Conservation (phyloP, 1,140 invertebrate genomes). For the Solenopsis invicta region DNA sequence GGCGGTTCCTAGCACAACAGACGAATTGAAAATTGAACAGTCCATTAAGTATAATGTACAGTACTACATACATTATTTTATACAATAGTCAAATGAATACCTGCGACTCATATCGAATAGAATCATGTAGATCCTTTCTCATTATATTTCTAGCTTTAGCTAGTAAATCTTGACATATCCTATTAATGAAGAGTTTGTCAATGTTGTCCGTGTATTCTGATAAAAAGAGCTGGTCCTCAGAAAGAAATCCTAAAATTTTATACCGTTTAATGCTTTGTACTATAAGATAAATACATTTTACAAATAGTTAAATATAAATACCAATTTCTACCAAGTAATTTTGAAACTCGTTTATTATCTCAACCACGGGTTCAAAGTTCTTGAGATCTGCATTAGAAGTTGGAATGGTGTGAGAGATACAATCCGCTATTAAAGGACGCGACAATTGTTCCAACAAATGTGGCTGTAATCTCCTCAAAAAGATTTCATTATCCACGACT, state of each 20-base stretch:
- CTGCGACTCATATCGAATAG: conserved; percentile 88
- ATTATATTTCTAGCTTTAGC: conserved; percentile 91
- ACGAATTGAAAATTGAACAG: neutral
- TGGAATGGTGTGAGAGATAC: conserved; percentile 92
- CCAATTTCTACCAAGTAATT: conserved; percentile 88
- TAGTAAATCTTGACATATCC: conserved; percentile 92
- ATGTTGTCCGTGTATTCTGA: conserved; percentile 92
- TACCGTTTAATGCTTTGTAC: neutral
- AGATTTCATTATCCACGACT: conserved; percentile 85
- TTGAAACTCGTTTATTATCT: conserved; percentile 90
- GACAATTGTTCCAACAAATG: conserved; percentile 89
- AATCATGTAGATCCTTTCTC: conserved; percentile 93
- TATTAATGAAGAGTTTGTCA: conserved; percentile 92
- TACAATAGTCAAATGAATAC: conserved; percentile 39
- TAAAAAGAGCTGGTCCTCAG: conserved; percentile 81
- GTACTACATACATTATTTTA: neutral
- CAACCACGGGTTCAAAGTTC: conserved; percentile 89
- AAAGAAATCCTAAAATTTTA: conserved; percentile 86
- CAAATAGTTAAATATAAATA: conserved; percentile 65
- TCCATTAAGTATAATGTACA: no score
- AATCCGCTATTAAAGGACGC: conserved; percentile 91
- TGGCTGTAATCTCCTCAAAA: conserved; percentile 89
- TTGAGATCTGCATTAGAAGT: conserved; percentile 91
- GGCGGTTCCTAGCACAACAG: conserved; percentile 76
- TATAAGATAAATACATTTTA: neutral